Base-by-base conservation (phyloP, 2,888 invertebrate species). In the Hemaris fuciformis region DNA sequence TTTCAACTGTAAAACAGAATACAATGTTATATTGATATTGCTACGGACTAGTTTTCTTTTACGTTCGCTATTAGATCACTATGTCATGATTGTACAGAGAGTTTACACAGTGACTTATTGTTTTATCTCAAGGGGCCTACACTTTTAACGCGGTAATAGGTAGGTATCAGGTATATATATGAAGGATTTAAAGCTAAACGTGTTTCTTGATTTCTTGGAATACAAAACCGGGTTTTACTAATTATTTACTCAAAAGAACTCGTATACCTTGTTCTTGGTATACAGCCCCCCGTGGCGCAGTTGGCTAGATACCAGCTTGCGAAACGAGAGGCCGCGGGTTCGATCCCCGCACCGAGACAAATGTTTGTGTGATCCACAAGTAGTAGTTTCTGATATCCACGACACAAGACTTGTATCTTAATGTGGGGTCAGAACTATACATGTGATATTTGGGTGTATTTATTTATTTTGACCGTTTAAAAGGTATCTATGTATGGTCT, bases 191-290 rank as follows among this genome's bases (percentile, higher is more conserved):
- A 27, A 53, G 53, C 53, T 31, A 31, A 53, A 53, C 31, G 53
- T 53, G 53, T 53, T 53, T 53, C 53, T 53, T 53, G 48, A 53
- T 53, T 53, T 53, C 48, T 31, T 20, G 53, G 31, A 53, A 53
- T 31, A 31, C 27, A 53, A 31, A 53, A 53, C 53, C 53, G 53
- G 53, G 53, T 27, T 31, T 31, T 53, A 53, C 31, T 31, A 31
- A 53, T 53, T 53, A 31, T 27, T 31, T 53, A 53, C 53, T 18
- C 31, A 31, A 15, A 53, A 18, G 31, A 53, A 31, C 27, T 18
- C 18, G 27, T 31, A 53, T 18, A 18, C 27, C 31, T 53, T 53
- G 31, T 18, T 53, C 53, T 31, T 53, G 53, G 31, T 18, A 31
- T 53, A n/a, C n/a, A n/a, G n/a, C n/a, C n/a, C n/a, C n/a, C n/a